phyloP scores from a whole-genome alignment of 30 jellyfish, hydroid and myxozoan species.

The Aurelia aurita region DNA sequence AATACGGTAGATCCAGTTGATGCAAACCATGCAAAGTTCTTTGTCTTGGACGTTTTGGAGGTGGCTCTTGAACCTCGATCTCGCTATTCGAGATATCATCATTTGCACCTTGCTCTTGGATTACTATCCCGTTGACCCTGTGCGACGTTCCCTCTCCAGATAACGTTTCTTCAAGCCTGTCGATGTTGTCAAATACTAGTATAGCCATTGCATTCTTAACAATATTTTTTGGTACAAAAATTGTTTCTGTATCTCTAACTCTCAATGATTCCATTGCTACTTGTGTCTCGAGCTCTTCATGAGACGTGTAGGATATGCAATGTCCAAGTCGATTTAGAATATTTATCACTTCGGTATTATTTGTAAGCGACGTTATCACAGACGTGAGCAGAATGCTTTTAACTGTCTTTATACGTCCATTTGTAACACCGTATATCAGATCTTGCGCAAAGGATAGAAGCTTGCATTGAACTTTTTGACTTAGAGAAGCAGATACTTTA shows the following conservation, averaged over 20 bases:
- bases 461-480: constrained; percentile 11
- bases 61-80: neutral
- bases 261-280: constrained; percentile 29
- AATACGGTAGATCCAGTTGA: no score
- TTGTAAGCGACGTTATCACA: constrained; percentile 22
- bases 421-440: constrained; percentile 36
- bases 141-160: constrained; percentile 34
- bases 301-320: constrained; percentile 21
- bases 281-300: constrained; percentile 35
- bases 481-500: constrained; percentile 6
- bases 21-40: no score
- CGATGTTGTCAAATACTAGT: constrained; percentile 32
- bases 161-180: constrained; percentile 40
- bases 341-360: constrained; percentile 12
- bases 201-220: constrained; percentile 21
- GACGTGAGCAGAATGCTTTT: constrained; percentile 24
- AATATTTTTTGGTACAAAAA: constrained; percentile 9
- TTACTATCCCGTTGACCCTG: constrained; percentile 35
- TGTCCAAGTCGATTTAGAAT: constrained; percentile 15
- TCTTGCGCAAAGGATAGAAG: constrained; percentile 15
- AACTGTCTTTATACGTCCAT: constrained; percentile 20
- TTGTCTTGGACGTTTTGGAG: no score
- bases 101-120: constrained; percentile 43
- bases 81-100: neutral
- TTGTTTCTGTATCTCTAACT: constrained; percentile 10